These are phyloP conservation scores for Podocnemis expansa DNA, from an alignment of 2,113 vertebrate species.

Conservation along the genomic window DNA sequence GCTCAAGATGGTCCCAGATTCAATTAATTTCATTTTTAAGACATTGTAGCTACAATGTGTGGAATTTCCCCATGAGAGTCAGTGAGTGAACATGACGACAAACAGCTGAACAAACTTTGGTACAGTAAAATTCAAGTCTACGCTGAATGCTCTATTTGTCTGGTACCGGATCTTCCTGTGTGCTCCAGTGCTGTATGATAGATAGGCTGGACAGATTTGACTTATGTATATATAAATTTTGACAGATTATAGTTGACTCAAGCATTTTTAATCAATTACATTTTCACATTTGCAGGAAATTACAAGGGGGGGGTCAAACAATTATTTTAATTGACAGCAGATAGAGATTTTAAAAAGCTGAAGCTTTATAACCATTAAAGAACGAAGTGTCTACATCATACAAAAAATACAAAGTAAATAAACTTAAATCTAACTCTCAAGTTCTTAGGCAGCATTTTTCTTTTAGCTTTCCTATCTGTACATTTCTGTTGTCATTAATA, in stretches of 20 bases:
- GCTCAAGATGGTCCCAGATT: rapidly evolving
- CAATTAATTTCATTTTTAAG: not conserved
- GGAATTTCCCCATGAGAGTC: not conserved
- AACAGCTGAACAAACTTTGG: not conserved
- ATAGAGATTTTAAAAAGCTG: not conserved
- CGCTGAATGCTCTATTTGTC: not conserved
- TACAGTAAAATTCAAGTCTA: not conserved
- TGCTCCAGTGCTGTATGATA: not conserved
- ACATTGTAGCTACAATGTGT: not conserved
- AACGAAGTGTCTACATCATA: not conserved
- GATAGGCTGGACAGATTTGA: not conserved
- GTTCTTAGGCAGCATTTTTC: not conserved
- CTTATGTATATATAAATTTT: not conserved
- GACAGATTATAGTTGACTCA: not conserved
- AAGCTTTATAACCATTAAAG: not conserved
- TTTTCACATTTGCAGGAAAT: not conserved
- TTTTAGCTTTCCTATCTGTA: not conserved
- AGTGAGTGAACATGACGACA: not conserved
- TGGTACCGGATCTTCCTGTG: not conserved
- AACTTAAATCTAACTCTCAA: not conserved
- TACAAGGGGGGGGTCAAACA: not conserved
- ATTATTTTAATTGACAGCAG: not conserved
- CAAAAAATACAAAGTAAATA: not conserved
- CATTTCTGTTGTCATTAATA: not conserved
- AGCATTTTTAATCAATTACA: not conserved